Base-by-base conservation (phyloP, 2,888 invertebrate species). In the Mesopsocus fuscifrons region DNA sequence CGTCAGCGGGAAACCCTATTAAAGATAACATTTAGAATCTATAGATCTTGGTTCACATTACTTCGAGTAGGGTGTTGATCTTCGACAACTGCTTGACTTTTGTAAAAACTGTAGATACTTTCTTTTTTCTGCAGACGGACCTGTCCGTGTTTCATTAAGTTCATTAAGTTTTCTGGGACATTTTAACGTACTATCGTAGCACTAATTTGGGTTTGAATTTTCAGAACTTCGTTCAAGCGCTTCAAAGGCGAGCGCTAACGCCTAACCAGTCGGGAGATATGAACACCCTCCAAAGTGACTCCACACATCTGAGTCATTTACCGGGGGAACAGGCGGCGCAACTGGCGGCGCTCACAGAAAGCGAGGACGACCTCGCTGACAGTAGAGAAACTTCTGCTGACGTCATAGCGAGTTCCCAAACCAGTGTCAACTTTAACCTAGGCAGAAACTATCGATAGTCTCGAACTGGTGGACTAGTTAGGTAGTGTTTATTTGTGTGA, bases 171-270 rank as follows among this genome's bases (percentile, higher is more conserved):
- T n/a, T n/a, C n/a, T n/a, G n/a, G n/a, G n/a, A n/a, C n/a, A n/a
- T n/a, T n/a, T n/a, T n/a, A n/a, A n/a, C n/a, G n/a, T n/a, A n/a
- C n/a, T n/a, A n/a, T n/a, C n/a, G n/a, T n/a, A n/a, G n/a, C n/a
- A n/a, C n/a, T n/a, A n/a, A n/a, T n/a, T n/a, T n/a, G n/a, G n/a
- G n/a, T n/a, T n/a, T n/a, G n/a, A n/a, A n/a, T n/a, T n/a, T n/a
- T 16, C 63, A 82, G 80, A 79, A 77, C 54, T 82, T 80, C 60
- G 80, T 83, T 34, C 80, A 82, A 58, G 79, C 80, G 30, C 60
- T 82, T 47, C 80, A 80, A 59, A 75, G 77, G 60, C 78, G 77
- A 55, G 75, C 77, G 3, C 57, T 58, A 43, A 38, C 38, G 21
- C 38, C 38, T n/a, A 38, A 5, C 18, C 71, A 72, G 49, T 67